Evolutionary conservation across 2,888 invertebrate species (phyloP).

Genomic region (Schizotus pectinicornis): DNA sequence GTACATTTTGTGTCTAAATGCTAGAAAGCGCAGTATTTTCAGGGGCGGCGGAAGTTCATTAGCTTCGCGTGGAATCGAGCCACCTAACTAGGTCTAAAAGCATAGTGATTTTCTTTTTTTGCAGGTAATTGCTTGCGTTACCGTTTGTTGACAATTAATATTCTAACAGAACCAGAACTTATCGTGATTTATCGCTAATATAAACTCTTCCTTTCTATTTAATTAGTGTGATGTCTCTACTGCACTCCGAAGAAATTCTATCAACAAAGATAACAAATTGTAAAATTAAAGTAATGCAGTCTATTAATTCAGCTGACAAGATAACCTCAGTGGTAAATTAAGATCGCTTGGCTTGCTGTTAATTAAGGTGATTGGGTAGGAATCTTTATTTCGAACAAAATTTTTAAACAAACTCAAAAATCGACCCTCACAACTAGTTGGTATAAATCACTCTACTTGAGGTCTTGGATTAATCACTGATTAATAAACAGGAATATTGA

Average conservation of each 20-base stretch:
- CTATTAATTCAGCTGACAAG: conserved; percentile 18
- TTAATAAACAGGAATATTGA: conserved; percentile 27
- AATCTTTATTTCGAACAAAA: conserved; percentile 3
- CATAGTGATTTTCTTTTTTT: no score
- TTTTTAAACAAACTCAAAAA: conserved; percentile 9
- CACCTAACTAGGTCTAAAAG: no score
- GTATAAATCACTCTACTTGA: conserved; percentile 16
- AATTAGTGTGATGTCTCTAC: conserved; percentile 20
- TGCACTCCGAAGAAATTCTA: conserved; percentile 15
- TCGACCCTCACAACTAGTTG: conserved; percentile 7
- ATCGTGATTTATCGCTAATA: conserved; percentile 15
- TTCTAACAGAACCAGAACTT: conserved; percentile 9
- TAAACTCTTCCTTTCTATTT: conserved; percentile 15
- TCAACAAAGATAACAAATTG: conserved; percentile 18
- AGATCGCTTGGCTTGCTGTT: conserved; percentile 18
- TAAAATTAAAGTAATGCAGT: conserved; percentile 6
- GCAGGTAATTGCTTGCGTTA: background rate
- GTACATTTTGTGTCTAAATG: no score
- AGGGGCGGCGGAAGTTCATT: no score
- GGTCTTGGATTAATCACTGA: conserved; percentile 28
- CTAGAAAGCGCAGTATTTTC: no score
- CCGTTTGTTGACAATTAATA: conserved; percentile 1
- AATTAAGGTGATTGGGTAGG: conserved; percentile 12
- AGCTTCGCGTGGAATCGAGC: no score
- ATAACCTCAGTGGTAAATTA: conserved; percentile 5